These are phyloP conservation scores for Pheosia gnoma DNA, from an alignment of 2,888 invertebrate species.

Conservation along the genomic window DNA sequence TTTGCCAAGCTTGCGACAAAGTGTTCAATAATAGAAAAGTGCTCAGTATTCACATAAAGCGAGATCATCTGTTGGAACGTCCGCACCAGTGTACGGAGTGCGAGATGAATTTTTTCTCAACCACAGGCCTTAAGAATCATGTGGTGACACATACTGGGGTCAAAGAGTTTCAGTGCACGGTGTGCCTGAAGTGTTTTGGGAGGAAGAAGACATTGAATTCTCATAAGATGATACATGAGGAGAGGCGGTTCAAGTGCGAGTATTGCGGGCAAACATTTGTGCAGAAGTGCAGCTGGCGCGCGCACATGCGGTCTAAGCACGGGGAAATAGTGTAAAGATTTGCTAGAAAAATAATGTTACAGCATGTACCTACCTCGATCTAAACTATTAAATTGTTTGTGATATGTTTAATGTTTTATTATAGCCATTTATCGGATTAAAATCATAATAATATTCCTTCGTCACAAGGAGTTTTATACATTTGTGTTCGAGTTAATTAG, in stretches of 20 bases:
- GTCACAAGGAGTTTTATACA: no score
- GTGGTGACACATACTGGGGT: slow-evolving; percentile 68
- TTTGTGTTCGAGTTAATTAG: no score
- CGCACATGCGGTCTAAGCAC: slow-evolving; percentile 49
- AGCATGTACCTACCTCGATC: no score
- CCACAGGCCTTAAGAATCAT: slow-evolving; percentile 60
- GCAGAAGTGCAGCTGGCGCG: slow-evolving; percentile 45
- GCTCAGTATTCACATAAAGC: slow-evolving; percentile 42
- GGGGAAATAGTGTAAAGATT: slow-evolving; percentile 27
- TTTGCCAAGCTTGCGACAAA: slow-evolving; percentile 51
- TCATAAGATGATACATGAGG: slow-evolving; percentile 54
- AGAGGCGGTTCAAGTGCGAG: slow-evolving; percentile 35
- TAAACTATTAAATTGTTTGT: not conserved
- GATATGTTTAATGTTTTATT: not conserved
- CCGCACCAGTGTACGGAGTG: slow-evolving; percentile 37
- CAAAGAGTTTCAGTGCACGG: slow-evolving; percentile 61
- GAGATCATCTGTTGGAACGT: slow-evolving; percentile 45
- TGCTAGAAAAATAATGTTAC: not conserved
- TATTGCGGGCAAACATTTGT: slow-evolving; percentile 36
- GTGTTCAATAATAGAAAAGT: slow-evolving; percentile 37
- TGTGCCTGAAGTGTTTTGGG: slow-evolving; percentile 56
- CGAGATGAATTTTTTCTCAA: slow-evolving; percentile 35
- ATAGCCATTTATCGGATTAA: not conserved
- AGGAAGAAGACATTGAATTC: slow-evolving; percentile 59
- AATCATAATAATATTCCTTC: no score